phyloP scores from a whole-genome alignment of 2,888 invertebrate species.

The Dexiosoma caninum region DNA sequence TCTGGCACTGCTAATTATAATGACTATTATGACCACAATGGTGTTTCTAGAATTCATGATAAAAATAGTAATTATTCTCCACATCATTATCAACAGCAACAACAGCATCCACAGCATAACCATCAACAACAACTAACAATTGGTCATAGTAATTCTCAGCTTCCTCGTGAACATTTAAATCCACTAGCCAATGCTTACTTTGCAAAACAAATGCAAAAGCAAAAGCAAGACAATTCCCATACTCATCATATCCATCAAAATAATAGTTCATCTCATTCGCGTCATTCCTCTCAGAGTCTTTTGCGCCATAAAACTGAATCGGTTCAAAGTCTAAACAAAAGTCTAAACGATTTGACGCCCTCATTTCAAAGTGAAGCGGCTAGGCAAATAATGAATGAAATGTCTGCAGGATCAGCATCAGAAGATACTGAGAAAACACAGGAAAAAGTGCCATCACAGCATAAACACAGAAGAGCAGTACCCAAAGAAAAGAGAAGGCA shows the following conservation, averaged over 20 bases:
- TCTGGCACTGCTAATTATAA: conserved; percentile 60
- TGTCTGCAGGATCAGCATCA: conserved; percentile 80
- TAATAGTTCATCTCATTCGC: conserved; percentile 62
- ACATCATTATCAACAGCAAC: conserved; percentile 64
- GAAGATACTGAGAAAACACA: conserved; percentile 76
- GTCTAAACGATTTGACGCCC: conserved; percentile 81
- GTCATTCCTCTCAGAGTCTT: conserved; percentile 71
- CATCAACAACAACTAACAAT: conserved; percentile 67
- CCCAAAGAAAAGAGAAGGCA: conserved; percentile 91
- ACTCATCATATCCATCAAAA: conserved; percentile 43
- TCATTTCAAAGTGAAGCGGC: conserved; percentile 93
- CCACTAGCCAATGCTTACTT: conserved; percentile 74
- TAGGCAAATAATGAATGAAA: conserved; percentile 90
- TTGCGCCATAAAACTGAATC: conserved; percentile 77
- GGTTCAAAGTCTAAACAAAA: conserved; percentile 76
- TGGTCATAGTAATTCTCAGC: conserved; percentile 57
- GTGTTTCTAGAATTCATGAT: conserved; percentile 69
- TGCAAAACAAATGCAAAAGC: conserved; percentile 73
- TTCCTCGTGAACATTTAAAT: conserved; percentile 71
- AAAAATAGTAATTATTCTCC: conserved; percentile 73
- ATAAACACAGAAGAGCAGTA: conserved; percentile 83
- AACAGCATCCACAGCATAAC: conserved; percentile 67
- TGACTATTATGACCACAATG: conserved; percentile 65
- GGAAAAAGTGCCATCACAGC: conserved; percentile 79
- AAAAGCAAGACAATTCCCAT: conserved; percentile 62